Conservation (phyloP, 1,140 invertebrate species). For the Drosophila chauvacae region DNA sequence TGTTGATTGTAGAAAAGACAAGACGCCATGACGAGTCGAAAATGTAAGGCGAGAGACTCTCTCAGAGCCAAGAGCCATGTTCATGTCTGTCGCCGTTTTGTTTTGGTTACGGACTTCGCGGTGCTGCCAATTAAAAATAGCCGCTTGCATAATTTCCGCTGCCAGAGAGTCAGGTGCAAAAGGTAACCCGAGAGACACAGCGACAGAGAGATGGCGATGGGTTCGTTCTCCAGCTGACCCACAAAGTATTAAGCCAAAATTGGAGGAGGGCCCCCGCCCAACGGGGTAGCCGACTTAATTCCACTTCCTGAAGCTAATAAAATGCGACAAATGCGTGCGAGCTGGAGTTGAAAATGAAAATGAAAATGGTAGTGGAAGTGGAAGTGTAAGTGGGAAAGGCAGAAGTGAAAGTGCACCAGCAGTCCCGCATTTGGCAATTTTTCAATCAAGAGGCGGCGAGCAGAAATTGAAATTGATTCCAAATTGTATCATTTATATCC, state of each 20-base stretch:
- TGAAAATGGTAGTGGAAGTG: constrained; percentile 51
- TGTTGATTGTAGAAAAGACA: constrained; percentile 42
- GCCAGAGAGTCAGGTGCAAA: constrained; percentile 30
- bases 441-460: constrained; percentile 21
- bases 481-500: constrained; percentile 49
- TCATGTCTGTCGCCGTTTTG: constrained; percentile 57
- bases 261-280: constrained; percentile 20
- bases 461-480: constrained; percentile 36
- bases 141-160: constrained; percentile 67
- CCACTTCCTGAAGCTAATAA: constrained; percentile 69
- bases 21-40: constrained; percentile 50
- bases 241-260: constrained; percentile 28
- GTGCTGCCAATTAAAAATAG: constrained; percentile 64
- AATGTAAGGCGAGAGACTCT: constrained; percentile 27
- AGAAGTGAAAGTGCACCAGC: constrained; percentile 66
- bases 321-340: constrained; percentile 66
- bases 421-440: constrained; percentile 46
- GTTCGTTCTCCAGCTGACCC: constrained; percentile 39
- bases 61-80: constrained; percentile 29
- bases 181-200: background rate
- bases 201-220: background rate
- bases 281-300: constrained; percentile 21
- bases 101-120: constrained; percentile 70
- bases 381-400: constrained; percentile 55
- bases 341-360: constrained; percentile 43